These are phyloP conservation scores for Paedocypris micromegethes DNA, from an alignment of 2,797 vertebrate species.

Conservation along the genomic window DNA sequence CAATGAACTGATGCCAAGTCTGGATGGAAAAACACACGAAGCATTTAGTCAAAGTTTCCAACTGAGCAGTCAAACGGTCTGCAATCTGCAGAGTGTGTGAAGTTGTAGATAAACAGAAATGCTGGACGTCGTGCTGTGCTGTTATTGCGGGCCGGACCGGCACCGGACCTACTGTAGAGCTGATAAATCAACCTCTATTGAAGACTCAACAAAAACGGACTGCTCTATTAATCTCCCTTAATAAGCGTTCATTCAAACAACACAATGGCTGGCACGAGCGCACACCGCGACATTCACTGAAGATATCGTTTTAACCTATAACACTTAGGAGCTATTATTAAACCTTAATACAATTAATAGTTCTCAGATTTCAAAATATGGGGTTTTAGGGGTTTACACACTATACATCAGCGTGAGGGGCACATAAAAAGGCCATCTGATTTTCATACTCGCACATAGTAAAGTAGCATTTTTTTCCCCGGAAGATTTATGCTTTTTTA, in stretches of 20 bases:
- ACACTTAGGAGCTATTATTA: constrained; percentile 11
- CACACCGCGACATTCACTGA: constrained; percentile 21
- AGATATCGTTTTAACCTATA: constrained; percentile 11
- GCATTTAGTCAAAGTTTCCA: constrained; percentile 19
- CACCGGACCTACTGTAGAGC: constrained; percentile 1
- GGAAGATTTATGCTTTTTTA: too few relatives aligned
- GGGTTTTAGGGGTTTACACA: neutral
- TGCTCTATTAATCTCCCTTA: constrained; percentile 37
- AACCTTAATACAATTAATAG: neutral
- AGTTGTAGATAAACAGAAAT: constrained; percentile 13
- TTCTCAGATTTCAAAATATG: neutral
- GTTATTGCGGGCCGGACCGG: neutral
- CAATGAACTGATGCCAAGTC: neutral
- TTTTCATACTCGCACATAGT: too few relatives aligned
- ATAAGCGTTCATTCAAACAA: constrained; percentile 32
- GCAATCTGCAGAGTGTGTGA: constrained; percentile 12
- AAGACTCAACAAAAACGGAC: constrained; percentile 27
- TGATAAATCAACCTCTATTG: constrained; percentile 37
- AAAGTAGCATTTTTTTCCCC: too few relatives aligned
- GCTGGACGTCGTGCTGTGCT: constrained; percentile 19
- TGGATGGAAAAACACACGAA: neutral
- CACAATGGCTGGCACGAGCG: constrained; percentile 28
- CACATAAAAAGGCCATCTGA: too few relatives aligned
- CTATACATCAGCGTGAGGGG: too few relatives aligned
- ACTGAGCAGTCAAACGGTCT: constrained; percentile 2